phyloP scores from a whole-genome alignment of 2,888 invertebrate genomes.

The Pediacus dermestoides region DNA sequence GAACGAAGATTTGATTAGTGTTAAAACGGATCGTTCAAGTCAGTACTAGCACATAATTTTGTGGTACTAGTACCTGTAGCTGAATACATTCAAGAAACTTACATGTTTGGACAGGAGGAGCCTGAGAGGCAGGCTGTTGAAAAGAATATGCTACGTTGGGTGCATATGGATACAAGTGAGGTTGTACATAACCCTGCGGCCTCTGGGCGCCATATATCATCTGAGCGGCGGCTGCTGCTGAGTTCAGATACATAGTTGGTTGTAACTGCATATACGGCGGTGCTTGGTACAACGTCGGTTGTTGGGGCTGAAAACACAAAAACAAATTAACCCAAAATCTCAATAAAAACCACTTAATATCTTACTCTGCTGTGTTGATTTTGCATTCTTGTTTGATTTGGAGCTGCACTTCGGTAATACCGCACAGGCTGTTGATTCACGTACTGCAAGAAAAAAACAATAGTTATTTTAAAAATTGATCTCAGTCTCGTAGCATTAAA shows the following conservation, averaged over 20 bases:
- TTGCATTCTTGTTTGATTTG: constrained; percentile 42
- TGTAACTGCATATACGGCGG: constrained; percentile 26
- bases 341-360: constrained; percentile 8
- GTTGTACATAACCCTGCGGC: constrained; percentile 25
- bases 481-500: too few species aligned
- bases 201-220: constrained; percentile 26
- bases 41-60: too few species aligned
- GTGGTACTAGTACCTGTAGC: too few species aligned
- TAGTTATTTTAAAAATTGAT: background rate
- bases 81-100: too few species aligned
- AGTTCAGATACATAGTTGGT: constrained; percentile 24
- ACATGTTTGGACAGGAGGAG: background rate
- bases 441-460: constrained; percentile 13
- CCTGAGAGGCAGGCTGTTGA: constrained; percentile 17
- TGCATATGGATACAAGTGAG: constrained; percentile 17
- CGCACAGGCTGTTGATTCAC: constrained; percentile 20
- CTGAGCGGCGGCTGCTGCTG: constrained; percentile 21
- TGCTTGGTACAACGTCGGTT: constrained; percentile 20
- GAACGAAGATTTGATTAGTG: too few species aligned
- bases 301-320: constrained; percentile 23
- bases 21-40: too few species aligned
- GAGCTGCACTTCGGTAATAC: constrained; percentile 24
- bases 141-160: constrained; percentile 23
- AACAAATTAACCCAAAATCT: constrained; percentile 6
- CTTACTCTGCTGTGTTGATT: constrained; percentile 42